Evolutionary conservation across 2,113 vertebrate genomes (phyloP).

Genomic region (Gopherus evgoodei): DNA sequence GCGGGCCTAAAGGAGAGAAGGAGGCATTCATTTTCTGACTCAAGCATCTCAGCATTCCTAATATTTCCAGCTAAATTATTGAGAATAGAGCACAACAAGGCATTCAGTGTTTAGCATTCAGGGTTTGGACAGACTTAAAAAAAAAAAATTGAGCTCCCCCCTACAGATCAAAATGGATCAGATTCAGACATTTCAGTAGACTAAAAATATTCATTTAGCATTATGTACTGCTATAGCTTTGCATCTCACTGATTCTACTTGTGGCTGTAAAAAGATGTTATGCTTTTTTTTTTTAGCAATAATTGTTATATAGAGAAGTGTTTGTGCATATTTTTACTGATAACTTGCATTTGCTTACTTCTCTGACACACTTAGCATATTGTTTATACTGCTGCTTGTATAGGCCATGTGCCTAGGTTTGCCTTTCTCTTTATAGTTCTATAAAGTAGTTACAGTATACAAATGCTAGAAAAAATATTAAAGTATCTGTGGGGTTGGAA

Average conservation of each 20-base stretch:
- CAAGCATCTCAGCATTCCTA: conserved; percentile 29
- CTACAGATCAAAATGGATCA: conserved; percentile 11
- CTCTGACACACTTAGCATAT: conserved; percentile 58
- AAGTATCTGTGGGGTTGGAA: conserved; percentile 44
- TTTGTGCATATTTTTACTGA: conserved; percentile 65
- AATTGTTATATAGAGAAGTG: conserved; percentile 64
- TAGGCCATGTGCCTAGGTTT: conserved; percentile 72
- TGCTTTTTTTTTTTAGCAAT: conserved; percentile 54
- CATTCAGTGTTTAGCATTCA: conserved; percentile 41
- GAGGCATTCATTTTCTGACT: conserved; percentile 2
- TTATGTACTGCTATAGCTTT: conserved; percentile 55
- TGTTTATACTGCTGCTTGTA: conserved; percentile 73
- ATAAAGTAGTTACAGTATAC: conserved; percentile 56
- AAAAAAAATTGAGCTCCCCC: neutral
- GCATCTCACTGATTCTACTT: conserved; percentile 65
- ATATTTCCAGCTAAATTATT: conserved; percentile 33
- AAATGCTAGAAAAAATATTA: conserved; percentile 63
- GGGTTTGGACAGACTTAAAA: conserved; percentile 34
- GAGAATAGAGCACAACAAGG: neutral
- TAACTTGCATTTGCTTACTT: conserved; percentile 61
- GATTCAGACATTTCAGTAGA: conserved; percentile 48
- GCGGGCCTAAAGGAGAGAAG: conserved; percentile 40
- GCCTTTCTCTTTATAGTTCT: conserved; percentile 60
- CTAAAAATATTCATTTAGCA: conserved; percentile 48
- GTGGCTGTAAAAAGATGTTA: conserved; percentile 53